phyloP scores from a whole-genome alignment of 2,888 invertebrate genomes.

The Gerris lacustris region DNA sequence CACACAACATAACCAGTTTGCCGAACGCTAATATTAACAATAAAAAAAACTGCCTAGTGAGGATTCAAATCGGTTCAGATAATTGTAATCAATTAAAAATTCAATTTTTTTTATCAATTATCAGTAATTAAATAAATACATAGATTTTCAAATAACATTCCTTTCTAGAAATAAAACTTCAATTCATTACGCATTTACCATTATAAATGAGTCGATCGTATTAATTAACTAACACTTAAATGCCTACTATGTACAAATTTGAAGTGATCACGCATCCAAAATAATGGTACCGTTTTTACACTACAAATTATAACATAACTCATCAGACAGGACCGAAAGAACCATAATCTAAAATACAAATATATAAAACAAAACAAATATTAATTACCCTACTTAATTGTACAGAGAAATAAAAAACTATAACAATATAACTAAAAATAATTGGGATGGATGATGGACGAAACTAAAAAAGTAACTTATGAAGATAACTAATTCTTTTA shows the following conservation, averaged over 20 bases:
- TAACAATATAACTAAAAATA: not conserved
- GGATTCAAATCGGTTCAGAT: no score
- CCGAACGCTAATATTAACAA: no score
- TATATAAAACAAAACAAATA: not conserved
- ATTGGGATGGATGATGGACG: no score
- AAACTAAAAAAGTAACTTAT: no score
- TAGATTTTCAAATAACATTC: no score
- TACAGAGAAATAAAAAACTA: not conserved
- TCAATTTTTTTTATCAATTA: not conserved
- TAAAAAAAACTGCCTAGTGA: no score
- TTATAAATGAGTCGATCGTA: no score
- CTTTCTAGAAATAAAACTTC: no score
- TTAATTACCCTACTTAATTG: not conserved
- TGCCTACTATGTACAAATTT: not conserved
- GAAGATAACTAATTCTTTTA: no score
- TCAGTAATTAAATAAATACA: not conserved
- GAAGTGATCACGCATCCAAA: not conserved
- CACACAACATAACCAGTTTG: no score
- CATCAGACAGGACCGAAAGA: not conserved
- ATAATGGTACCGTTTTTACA: not conserved
- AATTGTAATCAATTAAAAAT: no score
- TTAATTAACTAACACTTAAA: not conserved
- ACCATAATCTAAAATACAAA: not conserved
- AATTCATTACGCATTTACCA: no score
- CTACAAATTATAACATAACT: not conserved